Conservation (phyloP, 1,140 invertebrate genomes). For the Drosophila triauraria region DNA sequence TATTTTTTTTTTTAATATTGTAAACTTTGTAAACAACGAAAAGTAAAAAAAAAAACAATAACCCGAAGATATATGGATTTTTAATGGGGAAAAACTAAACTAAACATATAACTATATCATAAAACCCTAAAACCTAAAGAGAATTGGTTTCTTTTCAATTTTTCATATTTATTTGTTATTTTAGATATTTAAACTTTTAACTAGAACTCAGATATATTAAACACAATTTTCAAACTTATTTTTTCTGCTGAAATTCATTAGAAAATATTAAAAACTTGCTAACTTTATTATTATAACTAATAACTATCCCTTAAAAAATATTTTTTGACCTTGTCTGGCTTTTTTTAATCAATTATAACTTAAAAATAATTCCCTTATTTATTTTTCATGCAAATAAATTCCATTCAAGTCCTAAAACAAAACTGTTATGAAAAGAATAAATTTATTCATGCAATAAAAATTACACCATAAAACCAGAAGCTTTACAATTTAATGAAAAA, state of each 20-base stretch:
- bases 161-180: neutral
- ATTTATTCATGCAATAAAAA: neutral
- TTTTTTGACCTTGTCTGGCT: neutral
- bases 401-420: neutral
- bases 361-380: no score
- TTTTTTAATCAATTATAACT: no score
- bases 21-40: conserved; percentile 18
- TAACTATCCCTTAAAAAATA: neutral
- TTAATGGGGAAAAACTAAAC: no score
- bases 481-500: neutral
- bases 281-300: no score
- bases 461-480: neutral
- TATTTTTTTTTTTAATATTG: conserved; percentile 48
- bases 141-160: neutral
- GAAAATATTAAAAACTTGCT: no score
- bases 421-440: no score
- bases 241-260: no score
- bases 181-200: no score
- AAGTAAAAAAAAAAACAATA: conserved; percentile 28
- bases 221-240: no score
- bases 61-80: conserved; percentile 1
- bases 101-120: no score
- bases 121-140: neutral
- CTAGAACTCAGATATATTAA: no score
- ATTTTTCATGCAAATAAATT: neutral